Conservation (phyloP, 1,140 invertebrate genomes). For the Anastrepha ludens region DNA sequence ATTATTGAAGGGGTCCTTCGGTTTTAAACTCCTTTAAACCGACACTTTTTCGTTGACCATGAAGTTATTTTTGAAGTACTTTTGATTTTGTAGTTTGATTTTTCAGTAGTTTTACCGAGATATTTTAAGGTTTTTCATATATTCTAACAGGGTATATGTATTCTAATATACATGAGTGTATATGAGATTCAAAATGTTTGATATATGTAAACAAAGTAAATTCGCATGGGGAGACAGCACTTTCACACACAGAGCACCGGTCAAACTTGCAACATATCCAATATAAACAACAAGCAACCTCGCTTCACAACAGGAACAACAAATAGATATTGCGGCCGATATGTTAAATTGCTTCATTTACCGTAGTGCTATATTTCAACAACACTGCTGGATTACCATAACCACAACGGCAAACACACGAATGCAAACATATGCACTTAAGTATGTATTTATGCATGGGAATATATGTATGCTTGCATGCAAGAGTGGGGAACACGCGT, state of each 20-base stretch:
- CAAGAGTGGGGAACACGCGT: neutral
- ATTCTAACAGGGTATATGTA: no score
- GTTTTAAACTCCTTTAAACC: no score
- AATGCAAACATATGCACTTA: neutral
- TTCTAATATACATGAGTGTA: no score
- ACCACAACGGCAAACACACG: constrained; percentile 22
- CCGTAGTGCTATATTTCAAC: constrained; percentile 47
- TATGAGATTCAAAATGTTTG: no score
- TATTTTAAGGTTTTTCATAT: no score
- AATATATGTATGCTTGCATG: neutral
- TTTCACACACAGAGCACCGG: neutral
- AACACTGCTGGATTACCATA: constrained; percentile 43
- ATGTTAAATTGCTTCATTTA: constrained; percentile 53
- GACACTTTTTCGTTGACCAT: no score
- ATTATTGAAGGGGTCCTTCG: no score
- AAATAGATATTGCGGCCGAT: constrained; percentile 40
- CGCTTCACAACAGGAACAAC: neutral
- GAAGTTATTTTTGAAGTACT: no score
- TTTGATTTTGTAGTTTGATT: no score
- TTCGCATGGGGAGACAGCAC: no score
- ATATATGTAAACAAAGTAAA: no score
- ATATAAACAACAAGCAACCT: neutral
- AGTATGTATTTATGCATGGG: neutral
- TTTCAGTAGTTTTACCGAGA: no score
- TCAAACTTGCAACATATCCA: neutral